A percentile compares a stretch with the other conserved stretches of the same genome.
These are phyloP conservation scores for Lucifuga dentata DNA, from an alignment of 2,113 vertebrate species.

Conservation along the genomic window DNA sequence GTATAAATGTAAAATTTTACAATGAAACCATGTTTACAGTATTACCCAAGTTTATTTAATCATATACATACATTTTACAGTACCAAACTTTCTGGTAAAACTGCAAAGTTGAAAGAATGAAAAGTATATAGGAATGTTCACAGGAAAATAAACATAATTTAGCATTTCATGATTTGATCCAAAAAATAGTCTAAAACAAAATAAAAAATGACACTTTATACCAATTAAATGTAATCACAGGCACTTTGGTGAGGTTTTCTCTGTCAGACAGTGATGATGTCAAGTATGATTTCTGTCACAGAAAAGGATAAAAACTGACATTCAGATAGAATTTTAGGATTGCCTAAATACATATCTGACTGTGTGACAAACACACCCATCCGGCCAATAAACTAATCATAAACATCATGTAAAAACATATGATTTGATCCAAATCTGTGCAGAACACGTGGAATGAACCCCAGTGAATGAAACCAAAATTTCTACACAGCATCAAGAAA, in stretches of 20 bases:
- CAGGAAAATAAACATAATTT: not conserved
- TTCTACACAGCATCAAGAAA: too few relatives aligned
- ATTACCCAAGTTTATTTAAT: constrained; percentile 58
- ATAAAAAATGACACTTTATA: not conserved
- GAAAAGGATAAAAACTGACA: constrained; percentile 7
- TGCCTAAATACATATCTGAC: constrained; percentile 1
- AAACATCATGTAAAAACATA: too few relatives aligned
- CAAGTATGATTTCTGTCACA: constrained; percentile 13
- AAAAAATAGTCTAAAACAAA: not conserved
- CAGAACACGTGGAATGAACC: too few relatives aligned
- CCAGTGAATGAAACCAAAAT: too few relatives aligned
- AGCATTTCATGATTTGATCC: not conserved
- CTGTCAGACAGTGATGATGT: not conserved
- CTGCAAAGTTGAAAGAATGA: not conserved
- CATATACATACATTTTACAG: not conserved
- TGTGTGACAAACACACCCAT: too few relatives aligned
- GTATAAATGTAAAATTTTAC: too few relatives aligned
- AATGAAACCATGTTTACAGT: not conserved
- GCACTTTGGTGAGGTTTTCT: constrained; percentile 22
- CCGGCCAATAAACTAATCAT: too few relatives aligned
- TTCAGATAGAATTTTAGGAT: constrained; percentile 4
- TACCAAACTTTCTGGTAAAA: constrained; percentile 6
- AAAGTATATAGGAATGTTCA: constrained; percentile 32
- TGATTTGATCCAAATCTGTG: not conserved
- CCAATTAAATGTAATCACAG: constrained; percentile 4